phyloP scores from a whole-genome alignment of 1,140 invertebrate genomes.

The Nautilus pompilius region DNA sequence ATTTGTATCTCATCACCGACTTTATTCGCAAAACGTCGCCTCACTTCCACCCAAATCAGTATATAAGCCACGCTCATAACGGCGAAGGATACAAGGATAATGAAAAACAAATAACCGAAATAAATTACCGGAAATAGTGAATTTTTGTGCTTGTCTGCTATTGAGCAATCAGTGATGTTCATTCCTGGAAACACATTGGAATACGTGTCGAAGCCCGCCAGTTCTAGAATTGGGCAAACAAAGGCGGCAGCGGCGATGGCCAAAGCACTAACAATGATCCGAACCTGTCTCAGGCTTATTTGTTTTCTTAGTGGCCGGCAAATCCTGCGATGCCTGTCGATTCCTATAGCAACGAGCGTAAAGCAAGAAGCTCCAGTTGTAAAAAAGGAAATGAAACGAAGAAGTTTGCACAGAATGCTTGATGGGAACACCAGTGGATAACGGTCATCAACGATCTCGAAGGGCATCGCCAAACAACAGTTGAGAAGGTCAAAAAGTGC shows the following conservation, averaged over 20 bases:
- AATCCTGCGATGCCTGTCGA: conserved; percentile 34
- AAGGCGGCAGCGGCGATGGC: neutral
- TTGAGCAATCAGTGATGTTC: neutral
- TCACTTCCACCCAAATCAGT: neutral
- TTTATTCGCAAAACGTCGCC: too few species aligned
- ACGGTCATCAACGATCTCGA: conserved; percentile 36
- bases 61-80: neutral
- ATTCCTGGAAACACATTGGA: neutral
- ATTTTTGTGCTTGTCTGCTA: neutral
- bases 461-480: conserved; percentile 35
- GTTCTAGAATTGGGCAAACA: neutral
- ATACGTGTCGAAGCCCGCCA: neutral
- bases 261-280: neutral
- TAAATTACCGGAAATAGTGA: neutral
- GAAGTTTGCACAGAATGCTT: conserved; percentile 24
- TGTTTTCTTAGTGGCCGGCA: conserved; percentile 27
- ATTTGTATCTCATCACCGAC: too few species aligned
- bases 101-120: neutral
- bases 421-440: conserved; percentile 26
- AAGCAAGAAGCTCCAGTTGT: conserved; percentile 30
- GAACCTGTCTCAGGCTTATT: conserved; percentile 7
- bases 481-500: conserved; percentile 35
- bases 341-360: conserved; percentile 29
- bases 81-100: neutral
- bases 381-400: conserved; percentile 27